Evolutionary conservation across 2,797 vertebrate species (phyloP).

Genomic region (Cryptoprocta ferox): DNA sequence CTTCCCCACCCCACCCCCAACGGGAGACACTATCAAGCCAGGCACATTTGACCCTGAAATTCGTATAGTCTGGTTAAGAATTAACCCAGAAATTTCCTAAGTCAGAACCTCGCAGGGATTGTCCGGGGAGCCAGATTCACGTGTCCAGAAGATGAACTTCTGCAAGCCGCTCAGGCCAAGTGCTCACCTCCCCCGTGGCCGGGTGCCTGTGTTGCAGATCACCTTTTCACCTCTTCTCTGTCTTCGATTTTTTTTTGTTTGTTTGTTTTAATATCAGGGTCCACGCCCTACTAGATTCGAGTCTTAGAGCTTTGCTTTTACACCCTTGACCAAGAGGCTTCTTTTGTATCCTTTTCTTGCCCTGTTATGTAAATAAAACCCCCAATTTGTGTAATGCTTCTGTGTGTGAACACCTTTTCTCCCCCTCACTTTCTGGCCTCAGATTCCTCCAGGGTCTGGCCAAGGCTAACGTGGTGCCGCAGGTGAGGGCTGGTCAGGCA

Average conservation of each 20-base stretch:
- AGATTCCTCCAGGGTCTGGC: rapidly evolving
- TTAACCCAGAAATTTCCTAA: slow-evolving; percentile 48
- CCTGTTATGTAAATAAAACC: slow-evolving; percentile 57
- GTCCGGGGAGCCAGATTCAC: neutral
- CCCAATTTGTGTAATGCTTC: neutral
- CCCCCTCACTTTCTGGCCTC: neutral
- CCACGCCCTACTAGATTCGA: neutral
- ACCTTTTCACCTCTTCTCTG: neutral
- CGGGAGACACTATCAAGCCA: neutral
- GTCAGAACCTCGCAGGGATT: neutral
- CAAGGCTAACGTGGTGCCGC: neutral
- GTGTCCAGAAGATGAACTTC: neutral
- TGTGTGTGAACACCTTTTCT: neutral
- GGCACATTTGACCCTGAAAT: neutral
- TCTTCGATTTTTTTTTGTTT: neutral
- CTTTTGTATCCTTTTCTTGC: neutral
- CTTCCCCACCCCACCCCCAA: too few species aligned
- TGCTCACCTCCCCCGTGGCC: rapidly evolving
- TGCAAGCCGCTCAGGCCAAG: neutral
- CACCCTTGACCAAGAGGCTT: neutral
- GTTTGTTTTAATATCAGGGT: neutral
- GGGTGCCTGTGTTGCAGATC: neutral
- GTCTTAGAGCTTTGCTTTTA: neutral
- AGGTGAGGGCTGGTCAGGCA: neutral
- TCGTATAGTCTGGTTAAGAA: slow-evolving; percentile 7